Evolutionary conservation across 2,113 vertebrate genomes (phyloP), one percentile per base, ranked within the genome.

Genomic region (Atractosteus spatula): DNA sequence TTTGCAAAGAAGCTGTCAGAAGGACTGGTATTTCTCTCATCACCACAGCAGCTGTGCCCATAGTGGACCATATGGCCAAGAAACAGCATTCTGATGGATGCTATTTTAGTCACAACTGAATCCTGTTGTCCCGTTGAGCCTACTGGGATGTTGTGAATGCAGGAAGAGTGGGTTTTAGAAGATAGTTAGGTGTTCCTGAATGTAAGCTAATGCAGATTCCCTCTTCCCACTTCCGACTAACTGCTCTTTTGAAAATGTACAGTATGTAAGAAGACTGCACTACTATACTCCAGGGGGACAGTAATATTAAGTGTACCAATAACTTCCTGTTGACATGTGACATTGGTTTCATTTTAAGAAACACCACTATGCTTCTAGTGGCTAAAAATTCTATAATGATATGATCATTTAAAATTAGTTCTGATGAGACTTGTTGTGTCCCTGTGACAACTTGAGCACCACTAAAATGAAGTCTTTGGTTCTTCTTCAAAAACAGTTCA

Each of bases 51-150:
- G 77, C 75, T 84, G 80, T 73, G 70, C 62, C 42, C 78, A 61
- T 68, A n/a, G 41, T 16, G 29, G 72, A 11, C 57, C 41, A 68
- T 67, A 77, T 74, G 71, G 57, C 54, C 62, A 71, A 72, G 66
- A 62, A 73, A 79, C 69, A 59, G 64, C 77, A 80, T 80, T 81
- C 68, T 70, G 69, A 70, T 75, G 74, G 56, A 57, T 66, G 72
- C 80, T 82, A 82, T 84, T 84, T 79, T 75, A 64, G 71, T 72
- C 73, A 11, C 13, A 57, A 66, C 69, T 62, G 55, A 74, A 73
- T 13, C 16, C 41, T 66, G 64, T 55, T 75, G 76, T 55, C 61
- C 73, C 62, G 68, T 67, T 68, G 55, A 71, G 72, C 67, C 63
- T 62, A 42, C 29, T 45, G 74, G 72, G 75, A 44, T 61, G 69